Base-by-base conservation (phyloP, 1,140 invertebrate genomes). In the Aporrectodea caliginosa region DNA sequence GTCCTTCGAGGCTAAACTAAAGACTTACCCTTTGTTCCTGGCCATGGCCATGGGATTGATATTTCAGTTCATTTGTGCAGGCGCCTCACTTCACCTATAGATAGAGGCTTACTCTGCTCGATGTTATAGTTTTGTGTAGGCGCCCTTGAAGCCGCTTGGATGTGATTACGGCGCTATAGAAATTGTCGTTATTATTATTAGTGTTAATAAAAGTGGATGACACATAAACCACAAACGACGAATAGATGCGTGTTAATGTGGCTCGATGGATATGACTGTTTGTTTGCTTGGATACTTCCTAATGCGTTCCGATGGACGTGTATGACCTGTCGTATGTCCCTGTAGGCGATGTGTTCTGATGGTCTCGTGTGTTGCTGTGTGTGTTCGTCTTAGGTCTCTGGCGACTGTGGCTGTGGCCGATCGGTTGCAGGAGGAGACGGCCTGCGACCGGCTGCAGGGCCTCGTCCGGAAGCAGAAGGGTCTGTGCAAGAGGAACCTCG, bases 401-500 rank as follows among this genome's bases (percentile, higher is more conserved):
- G 43, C 43, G 43, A 58, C 43, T 58, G 43, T 58, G 43, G 43
- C 43, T 58, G 43, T 58, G 6, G 43, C 43, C 43, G 43, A 58
- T 58, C 43, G 43, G 43, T 58, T 6, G 43, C 43, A 58, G 43
- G 43, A 58, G 43, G 6, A 58, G 6, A 58, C 22, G 1, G 75
- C 34, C 16, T 76, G 75, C 43, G 34, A 76, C 75, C 33, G 35
- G 14, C 30, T 30, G 22, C 27, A 68, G 27, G 33, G 75, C n/a
- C 75, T 76, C 32, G 33, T 35, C n/a, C 29, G 75, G 30, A 76
- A 32, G 75, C 75, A 76, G 75, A 76, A 76, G 43, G 22, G 16
- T n/a, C 27, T 68, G 22, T 76, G 75, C 35, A 58, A 76, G 35
- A n/a, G 31, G 35, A 76, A 58, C 75, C 14, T 58, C n/a, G 75